phyloP scores from a whole-genome alignment of 2,888 invertebrate species.

The Cyaniris semiargus region DNA sequence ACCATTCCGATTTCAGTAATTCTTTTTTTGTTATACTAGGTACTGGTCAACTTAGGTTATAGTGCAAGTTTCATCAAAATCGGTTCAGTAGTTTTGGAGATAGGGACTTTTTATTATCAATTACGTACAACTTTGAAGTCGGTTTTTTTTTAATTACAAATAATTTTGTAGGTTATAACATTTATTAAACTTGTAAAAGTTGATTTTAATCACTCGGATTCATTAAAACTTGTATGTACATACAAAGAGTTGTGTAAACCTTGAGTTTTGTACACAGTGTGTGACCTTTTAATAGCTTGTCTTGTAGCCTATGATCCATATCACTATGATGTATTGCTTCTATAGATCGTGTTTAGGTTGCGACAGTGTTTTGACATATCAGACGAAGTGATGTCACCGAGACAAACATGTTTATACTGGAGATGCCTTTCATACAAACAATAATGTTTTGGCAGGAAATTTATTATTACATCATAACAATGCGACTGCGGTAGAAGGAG shows the following conservation, averaged over 20 bases:
- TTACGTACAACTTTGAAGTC: no score
- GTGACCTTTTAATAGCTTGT: constrained; percentile 10
- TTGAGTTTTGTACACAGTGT: neutral
- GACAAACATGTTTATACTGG: neutral
- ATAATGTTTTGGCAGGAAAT: constrained; percentile 1
- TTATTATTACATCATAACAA: neutral
- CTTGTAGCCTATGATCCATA: constrained; percentile 6
- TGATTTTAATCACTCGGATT: neutral
- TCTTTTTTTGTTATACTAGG: no score
- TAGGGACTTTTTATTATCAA: no score
- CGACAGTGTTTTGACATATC: neutral
- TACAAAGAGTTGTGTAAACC: neutral
- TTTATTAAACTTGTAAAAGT: neutral
- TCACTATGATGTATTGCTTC: constrained; percentile 10
- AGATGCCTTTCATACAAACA: constrained; percentile 15
- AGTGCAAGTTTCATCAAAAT: no score
- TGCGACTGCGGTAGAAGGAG: neutral
- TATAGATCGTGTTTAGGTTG: constrained; percentile 10
- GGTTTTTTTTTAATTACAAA: neutral
- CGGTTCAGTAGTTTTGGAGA: no score
- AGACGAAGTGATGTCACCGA: constrained; percentile 1
- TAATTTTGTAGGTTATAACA: no score
- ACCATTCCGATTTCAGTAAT: no score
- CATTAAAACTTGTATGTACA: neutral
- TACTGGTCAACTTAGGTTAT: no score